Evolutionary conservation across 2,888 invertebrate species (phyloP).

Genomic region (Muschampia plurimacula): DNA sequence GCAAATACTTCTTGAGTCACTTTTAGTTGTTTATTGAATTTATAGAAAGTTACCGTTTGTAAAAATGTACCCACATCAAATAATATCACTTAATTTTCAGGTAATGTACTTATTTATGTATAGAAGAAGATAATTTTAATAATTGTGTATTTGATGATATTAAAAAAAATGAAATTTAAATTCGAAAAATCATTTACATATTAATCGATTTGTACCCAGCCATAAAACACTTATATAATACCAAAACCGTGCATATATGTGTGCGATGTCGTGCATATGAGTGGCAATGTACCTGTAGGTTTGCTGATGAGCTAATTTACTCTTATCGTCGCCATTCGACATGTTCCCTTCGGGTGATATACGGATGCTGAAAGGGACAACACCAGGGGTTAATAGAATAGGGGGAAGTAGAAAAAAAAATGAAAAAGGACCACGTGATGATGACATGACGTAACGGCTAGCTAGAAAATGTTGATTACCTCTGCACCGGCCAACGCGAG

Average conservation of each 20-base stretch:
- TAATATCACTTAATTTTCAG: background rate
- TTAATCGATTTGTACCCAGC: slow-evolving; percentile 10
- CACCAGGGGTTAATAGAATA: slow-evolving; percentile 77
- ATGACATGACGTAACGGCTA: slow-evolving; percentile 61
- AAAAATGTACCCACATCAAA: background rate
- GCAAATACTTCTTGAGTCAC: background rate
- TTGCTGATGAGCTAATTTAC: slow-evolving; percentile 89
- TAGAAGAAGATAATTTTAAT: too few relatives aligned
- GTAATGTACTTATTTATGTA: too few relatives aligned
- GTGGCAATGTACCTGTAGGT: slow-evolving; percentile 89
- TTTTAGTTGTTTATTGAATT: background rate
- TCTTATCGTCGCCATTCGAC: slow-evolving; percentile 88
- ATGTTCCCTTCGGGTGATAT: slow-evolving; percentile 86
- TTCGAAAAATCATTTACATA: background rate
- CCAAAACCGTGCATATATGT: slow-evolving; percentile 43
- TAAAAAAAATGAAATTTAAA: too few relatives aligned
- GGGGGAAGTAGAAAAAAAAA: slow-evolving; percentile 56
- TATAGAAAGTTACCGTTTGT: background rate
- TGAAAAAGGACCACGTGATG: slow-evolving; percentile 56
- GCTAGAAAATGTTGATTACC: slow-evolving; percentile 68
- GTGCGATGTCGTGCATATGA: slow-evolving; percentile 56
- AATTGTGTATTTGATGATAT: too few relatives aligned
- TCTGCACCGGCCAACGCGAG: slow-evolving; percentile 80
- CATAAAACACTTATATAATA: slow-evolving; percentile 11
- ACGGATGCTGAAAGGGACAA: slow-evolving; percentile 87